phyloP scores from a whole-genome alignment of 2,113 vertebrate species.

The Plestiodon gilberti region DNA sequence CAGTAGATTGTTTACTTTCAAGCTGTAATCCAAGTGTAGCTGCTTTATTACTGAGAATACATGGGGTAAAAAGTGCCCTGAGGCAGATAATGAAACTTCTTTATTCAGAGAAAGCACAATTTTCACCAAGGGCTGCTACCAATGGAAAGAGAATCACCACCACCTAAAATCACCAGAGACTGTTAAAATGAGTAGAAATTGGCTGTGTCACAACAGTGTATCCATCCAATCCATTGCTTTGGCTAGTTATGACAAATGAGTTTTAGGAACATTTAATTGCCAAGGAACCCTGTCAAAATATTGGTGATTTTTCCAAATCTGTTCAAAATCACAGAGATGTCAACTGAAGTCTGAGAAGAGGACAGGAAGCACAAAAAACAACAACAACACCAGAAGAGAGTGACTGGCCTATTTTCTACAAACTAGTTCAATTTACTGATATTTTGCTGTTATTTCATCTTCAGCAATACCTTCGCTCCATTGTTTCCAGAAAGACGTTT shows the following conservation, averaged over 20 bases:
- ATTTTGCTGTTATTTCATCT: constrained; percentile 28
- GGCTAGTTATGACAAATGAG: constrained; percentile 78
- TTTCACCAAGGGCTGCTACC: constrained; percentile 34
- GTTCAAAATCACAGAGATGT: constrained; percentile 77
- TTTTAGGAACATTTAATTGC: constrained; percentile 76
- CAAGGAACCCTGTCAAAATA: constrained; percentile 78
- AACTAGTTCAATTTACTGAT: constrained; percentile 41
- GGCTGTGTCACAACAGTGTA: constrained; percentile 65
- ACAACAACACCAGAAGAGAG: constrained; percentile 61
- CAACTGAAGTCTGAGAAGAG: constrained; percentile 72
- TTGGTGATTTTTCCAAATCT: constrained; percentile 77
- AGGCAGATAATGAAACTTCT: constrained; percentile 31
- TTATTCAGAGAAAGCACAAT: constrained; percentile 7
- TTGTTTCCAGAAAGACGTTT: neutral
- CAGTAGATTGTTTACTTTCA: neutral
- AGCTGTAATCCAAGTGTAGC: neutral
- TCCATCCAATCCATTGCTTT: constrained; percentile 70
- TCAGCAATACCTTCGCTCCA: constrained; percentile 6
- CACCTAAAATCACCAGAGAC: constrained; percentile 57
- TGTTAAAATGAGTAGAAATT: constrained; percentile 67
- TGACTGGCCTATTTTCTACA: constrained; percentile 40
- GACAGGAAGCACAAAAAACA: constrained; percentile 72
- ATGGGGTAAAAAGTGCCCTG: rapidly evolving
- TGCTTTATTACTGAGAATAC: rapidly evolving
- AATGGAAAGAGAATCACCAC: constrained; percentile 55